Conservation (phyloP, 2,888 invertebrate species). For the Microchrysa polita region DNA sequence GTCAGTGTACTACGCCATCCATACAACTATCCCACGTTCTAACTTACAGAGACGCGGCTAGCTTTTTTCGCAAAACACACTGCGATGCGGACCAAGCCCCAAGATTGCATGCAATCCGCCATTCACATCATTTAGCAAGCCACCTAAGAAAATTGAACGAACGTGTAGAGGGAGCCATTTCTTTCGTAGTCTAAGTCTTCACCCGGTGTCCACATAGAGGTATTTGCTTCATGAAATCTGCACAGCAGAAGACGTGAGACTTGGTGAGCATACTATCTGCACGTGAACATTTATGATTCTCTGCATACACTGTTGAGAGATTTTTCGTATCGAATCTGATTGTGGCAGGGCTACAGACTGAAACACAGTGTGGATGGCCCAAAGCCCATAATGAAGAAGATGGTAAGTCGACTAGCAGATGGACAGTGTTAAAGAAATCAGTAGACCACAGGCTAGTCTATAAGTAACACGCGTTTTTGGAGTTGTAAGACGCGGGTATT, state of each 20-base stretch:
- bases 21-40: too few species aligned
- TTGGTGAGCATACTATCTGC: not conserved
- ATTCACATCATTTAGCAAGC: not conserved
- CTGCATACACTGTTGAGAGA: not conserved
- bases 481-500: not conserved
- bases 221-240: too few species aligned
- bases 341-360: slow-evolving; percentile 26
- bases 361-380: slow-evolving; percentile 27
- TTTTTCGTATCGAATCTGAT: not conserved
- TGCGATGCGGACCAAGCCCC: too few species aligned
- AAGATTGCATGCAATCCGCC: too few species aligned
- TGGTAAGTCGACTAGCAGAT: slow-evolving; percentile 34
- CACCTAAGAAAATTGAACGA: slow-evolving; percentile 28
- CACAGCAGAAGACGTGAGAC: too few species aligned
- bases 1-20: too few species aligned
- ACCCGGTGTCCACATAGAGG: slow-evolving; percentile 15
- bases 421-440: slow-evolving; percentile 46
- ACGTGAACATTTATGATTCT: slow-evolving; percentile 31
- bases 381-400: slow-evolving; percentile 33
- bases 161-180: slow-evolving; percentile 36
- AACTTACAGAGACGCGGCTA: too few species aligned
- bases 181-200: slow-evolving; percentile 26
- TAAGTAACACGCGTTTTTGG: slow-evolving; percentile 48
- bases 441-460: slow-evolving; percentile 50
- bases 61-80: too few species aligned